Conservation (phyloP, 2,797 vertebrate genomes). For the Chloroceryle inda region DNA sequence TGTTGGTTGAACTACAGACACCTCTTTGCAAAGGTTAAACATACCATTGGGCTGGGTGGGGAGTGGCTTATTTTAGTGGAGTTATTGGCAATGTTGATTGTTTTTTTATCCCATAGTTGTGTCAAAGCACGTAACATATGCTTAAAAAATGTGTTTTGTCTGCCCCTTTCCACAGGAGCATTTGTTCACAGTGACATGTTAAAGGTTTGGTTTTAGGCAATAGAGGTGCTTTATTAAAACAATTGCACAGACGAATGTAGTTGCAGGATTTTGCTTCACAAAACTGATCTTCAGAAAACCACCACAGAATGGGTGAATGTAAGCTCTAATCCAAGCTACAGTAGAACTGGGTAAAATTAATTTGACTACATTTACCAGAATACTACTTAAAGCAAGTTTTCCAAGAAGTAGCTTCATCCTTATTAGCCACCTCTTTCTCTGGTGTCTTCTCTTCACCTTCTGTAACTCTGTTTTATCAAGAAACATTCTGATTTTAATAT, state of each 20-base stretch:
- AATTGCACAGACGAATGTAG: not conserved
- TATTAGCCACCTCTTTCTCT: not conserved
- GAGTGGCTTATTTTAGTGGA: not conserved
- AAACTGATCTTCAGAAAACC: not conserved
- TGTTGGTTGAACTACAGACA: not conserved
- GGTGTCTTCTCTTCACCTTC: not conserved
- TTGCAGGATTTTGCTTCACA: not conserved
- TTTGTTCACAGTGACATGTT: not conserved
- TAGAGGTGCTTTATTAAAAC: not conserved
- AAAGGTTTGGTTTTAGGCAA: not conserved
- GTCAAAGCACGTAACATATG: not conserved
- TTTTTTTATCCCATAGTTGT: not conserved
- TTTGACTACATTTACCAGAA: not conserved
- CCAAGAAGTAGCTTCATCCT: not conserved
- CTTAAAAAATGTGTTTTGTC: not conserved
- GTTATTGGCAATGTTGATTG: not conserved
- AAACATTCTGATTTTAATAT: not conserved
- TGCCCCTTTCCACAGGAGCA: not conserved
- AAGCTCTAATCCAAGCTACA: not conserved
- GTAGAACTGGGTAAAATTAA: not conserved
- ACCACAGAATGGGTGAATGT: not conserved
- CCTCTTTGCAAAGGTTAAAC: not conserved
- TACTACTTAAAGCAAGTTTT: not conserved
- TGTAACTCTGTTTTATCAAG: not conserved
- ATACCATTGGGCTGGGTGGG: accelerated